Evolutionary conservation across 2,113 vertebrate genomes (phyloP), one percentile per base, ranked within the genome.

Genomic region (Heterochromis multidens): DNA sequence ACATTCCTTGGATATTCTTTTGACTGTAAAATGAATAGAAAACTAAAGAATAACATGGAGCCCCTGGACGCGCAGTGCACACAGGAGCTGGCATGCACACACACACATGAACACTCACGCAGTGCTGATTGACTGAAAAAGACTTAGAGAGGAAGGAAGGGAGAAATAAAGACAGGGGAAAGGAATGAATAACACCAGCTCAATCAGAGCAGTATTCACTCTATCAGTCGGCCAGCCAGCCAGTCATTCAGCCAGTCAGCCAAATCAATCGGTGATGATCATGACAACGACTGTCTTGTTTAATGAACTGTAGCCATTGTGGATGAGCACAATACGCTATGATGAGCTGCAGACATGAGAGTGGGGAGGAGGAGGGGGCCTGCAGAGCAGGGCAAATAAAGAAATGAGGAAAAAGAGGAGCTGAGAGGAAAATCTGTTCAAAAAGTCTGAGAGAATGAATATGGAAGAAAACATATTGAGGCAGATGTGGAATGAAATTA

Each of bases 1-100:
- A 99, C 99, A 99, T 99, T 99, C 99, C 99, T 99, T 99, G 98
- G 99, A 99, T 99, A 99, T 99, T 99, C 99, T 99, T 99, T 99
- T 99, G 97, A 99, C 99, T 99, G 99, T 97, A 99, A 99, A 99
- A 98, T 98, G 99, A 99, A 99, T 99, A 99, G 96, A 99, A 99
- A 96, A 99, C 99, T 99, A 99, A 98, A 99, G 98, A 99, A 99
- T 99, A 99, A 99, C 98, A 99, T 99, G 97, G 97, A 97, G 97
- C 97, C 97, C 98, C 97, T 93, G 97, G 95, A 98, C 95, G 97
- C 95, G 96, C 97, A 89, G 96, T 94, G 86, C 79, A 93, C 90
- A 94, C 96, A 96, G 97, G 97, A 97, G 96, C 90, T 82, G 63
- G 90, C 98, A 99, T 98, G 98, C 98, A 98, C 78, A 96, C 95